Conservation (phyloP, 2,888 invertebrate species). For the Diplolepis rosae region DNA sequence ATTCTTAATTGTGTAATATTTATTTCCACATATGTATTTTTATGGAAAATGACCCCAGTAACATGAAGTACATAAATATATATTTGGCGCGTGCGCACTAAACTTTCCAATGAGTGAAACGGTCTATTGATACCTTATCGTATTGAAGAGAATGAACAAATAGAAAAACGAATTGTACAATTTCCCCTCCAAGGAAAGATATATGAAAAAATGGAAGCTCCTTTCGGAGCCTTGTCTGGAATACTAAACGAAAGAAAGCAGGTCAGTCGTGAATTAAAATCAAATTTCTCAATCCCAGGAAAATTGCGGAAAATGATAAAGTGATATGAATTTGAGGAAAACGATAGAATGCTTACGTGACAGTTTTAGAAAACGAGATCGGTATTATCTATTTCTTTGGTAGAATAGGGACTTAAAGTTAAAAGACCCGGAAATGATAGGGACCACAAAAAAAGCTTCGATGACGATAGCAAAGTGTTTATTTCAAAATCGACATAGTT, state of each 20-base stretch:
- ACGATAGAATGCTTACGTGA: slow-evolving; percentile 27
- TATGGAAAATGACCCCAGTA: too few relatives aligned
- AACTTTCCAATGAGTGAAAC: too few relatives aligned
- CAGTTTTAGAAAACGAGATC: slow-evolving; percentile 28
- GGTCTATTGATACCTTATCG: too few relatives aligned
- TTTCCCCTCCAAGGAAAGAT: slow-evolving; percentile 22
- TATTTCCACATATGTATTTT: too few relatives aligned
- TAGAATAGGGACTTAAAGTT: slow-evolving; percentile 1
- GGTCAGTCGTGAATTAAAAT: slow-evolving; percentile 29
- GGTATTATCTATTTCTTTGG: slow-evolving; percentile 19
- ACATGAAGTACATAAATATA: too few relatives aligned
- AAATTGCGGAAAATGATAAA: slow-evolving; percentile 30
- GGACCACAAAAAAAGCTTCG: slow-evolving; percentile 11
- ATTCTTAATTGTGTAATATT: too few relatives aligned
- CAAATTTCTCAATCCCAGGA: slow-evolving; percentile 26
- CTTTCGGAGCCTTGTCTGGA: slow-evolving; percentile 10
- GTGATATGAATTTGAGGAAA: slow-evolving; percentile 25
- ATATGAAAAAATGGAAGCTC: slow-evolving; percentile 6
- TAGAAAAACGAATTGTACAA: slow-evolving; percentile 5
- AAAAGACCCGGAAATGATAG: slow-evolving; percentile 26
- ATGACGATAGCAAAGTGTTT: slow-evolving; percentile 19
- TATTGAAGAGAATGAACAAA: neutral
- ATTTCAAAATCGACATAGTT: slow-evolving; percentile 15
- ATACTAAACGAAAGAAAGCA: slow-evolving; percentile 23
- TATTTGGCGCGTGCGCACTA: too few relatives aligned